Evolutionary conservation across 2,888 invertebrate species (phyloP).

Genomic region (Eulithis prunata): DNA sequence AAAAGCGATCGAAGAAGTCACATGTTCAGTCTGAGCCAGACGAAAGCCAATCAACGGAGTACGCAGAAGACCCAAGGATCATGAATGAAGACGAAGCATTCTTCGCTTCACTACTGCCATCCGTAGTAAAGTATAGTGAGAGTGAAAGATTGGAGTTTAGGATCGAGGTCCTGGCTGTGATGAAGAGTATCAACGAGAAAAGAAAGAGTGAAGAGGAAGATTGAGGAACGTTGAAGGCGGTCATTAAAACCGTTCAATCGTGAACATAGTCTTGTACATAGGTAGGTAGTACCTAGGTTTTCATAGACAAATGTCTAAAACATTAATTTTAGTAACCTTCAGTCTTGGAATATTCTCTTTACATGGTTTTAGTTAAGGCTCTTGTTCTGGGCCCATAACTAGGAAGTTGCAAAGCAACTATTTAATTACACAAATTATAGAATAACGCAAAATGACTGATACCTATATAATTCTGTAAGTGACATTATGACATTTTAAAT

Average conservation of each 20-base stretch:
- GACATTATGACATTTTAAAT: not conserved
- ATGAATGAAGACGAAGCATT: constrained; percentile 82
- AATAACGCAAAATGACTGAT: not conserved
- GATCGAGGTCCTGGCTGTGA: constrained; percentile 69
- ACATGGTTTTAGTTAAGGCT: not conserved
- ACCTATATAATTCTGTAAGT: not conserved
- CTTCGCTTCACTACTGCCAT: constrained; percentile 73
- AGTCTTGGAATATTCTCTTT: too few relatives aligned
- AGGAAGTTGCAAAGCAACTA: not conserved
- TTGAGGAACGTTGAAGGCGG: not conserved
- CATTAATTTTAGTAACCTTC: too few relatives aligned
- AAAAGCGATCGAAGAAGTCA: constrained; percentile 18
- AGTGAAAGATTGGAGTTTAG: constrained; percentile 75
- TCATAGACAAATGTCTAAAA: too few relatives aligned
- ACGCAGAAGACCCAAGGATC: constrained; percentile 62
- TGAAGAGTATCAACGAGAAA: constrained; percentile 70
- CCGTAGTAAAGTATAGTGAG: constrained; percentile 71
- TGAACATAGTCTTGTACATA: too few relatives aligned
- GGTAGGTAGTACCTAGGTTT: too few relatives aligned
- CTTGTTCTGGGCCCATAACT: constrained; percentile 1
- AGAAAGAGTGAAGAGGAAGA: constrained; percentile 48
- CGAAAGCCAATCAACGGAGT: constrained; percentile 47
- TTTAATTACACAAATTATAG: too few relatives aligned
- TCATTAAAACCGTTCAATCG: not conserved
- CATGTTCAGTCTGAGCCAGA: constrained; percentile 11